phyloP scores from a whole-genome alignment of 2,888 invertebrate genomes.

The Acleris laterana region DNA sequence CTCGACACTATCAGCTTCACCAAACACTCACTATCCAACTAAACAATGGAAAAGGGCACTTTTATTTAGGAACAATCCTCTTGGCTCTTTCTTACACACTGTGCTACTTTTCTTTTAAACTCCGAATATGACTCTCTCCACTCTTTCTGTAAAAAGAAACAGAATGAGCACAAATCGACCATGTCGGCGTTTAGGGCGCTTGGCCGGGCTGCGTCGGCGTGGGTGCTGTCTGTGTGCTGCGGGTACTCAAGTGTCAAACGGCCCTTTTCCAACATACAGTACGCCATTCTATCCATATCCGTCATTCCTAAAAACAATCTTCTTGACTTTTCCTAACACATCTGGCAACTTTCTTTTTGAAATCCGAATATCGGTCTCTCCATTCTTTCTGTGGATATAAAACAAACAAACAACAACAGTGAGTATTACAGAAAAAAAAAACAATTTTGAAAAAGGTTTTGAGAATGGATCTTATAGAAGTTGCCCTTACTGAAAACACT shows the following conservation, averaged over 20 bases:
- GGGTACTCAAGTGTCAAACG: slow-evolving; percentile 59
- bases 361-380: slow-evolving; percentile 98
- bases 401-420: slow-evolving; percentile 49
- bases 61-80: slow-evolving; percentile 96
- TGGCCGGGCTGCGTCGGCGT: slow-evolving; percentile 53
- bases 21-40: slow-evolving; percentile 79
- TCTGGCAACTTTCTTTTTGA: slow-evolving; percentile 98
- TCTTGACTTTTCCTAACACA: slow-evolving; percentile 99
- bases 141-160: slow-evolving; percentile 93
- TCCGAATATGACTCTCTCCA: slow-evolving; percentile 98
- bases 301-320: slow-evolving; percentile 93
- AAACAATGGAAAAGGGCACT: slow-evolving; percentile 82
- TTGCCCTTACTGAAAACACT: not conserved
- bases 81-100: slow-evolving; percentile 99
- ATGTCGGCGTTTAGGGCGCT: slow-evolving; percentile 63
- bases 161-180: slow-evolving; percentile 81
- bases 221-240: slow-evolving; percentile 44
- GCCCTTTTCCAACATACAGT: slow-evolving; percentile 73
- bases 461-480: not conserved
- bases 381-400: slow-evolving; percentile 95
- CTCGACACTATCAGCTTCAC: slow-evolving; percentile 70
- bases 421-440: slow-evolving; percentile 40
- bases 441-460: not conserved
- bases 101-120: slow-evolving; percentile 98
- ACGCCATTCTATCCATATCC: slow-evolving; percentile 64